phyloP scores from a whole-genome alignment of 2,888 invertebrate species.

The Drosophila flavopinicola region DNA sequence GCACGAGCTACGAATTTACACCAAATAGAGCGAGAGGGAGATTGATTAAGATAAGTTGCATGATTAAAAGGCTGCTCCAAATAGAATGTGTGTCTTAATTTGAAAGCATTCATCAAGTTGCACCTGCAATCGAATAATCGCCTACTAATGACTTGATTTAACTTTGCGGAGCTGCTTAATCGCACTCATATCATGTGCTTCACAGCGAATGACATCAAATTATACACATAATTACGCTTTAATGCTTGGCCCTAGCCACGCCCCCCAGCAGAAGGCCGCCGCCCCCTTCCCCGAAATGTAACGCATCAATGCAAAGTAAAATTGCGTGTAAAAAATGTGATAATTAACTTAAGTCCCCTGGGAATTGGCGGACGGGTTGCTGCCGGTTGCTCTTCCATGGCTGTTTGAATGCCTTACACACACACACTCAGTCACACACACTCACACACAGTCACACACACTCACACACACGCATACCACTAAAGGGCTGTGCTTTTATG shows the following conservation, averaged over 20 bases:
- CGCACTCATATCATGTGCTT: slow-evolving; percentile 58
- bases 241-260: slow-evolving; percentile 53
- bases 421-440: not conserved
- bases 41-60: no score
- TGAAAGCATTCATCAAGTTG: no score
- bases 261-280: slow-evolving; percentile 12
- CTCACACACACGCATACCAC: not conserved
- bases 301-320: slow-evolving; percentile 76
- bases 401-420: slow-evolving; percentile 33
- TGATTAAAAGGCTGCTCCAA: no score
- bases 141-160: slow-evolving; percentile 70
- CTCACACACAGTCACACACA: not conserved
- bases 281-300: slow-evolving; percentile 16
- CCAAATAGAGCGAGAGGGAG: not conserved
- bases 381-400: slow-evolving; percentile 13
- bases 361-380: slow-evolving; percentile 46
- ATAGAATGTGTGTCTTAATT: no score
- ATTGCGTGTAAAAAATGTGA: slow-evolving; percentile 79
- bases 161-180: slow-evolving; percentile 65
- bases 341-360: slow-evolving; percentile 79
- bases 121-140: slow-evolving; percentile 42
- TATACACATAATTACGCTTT: slow-evolving; percentile 76
- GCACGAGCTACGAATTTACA: slow-evolving; percentile 6
- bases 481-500: slow-evolving; percentile 25
- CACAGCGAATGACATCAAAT: slow-evolving; percentile 74